Conservation (phyloP, 2,888 invertebrate genomes). For the Mamestra brassicae region DNA sequence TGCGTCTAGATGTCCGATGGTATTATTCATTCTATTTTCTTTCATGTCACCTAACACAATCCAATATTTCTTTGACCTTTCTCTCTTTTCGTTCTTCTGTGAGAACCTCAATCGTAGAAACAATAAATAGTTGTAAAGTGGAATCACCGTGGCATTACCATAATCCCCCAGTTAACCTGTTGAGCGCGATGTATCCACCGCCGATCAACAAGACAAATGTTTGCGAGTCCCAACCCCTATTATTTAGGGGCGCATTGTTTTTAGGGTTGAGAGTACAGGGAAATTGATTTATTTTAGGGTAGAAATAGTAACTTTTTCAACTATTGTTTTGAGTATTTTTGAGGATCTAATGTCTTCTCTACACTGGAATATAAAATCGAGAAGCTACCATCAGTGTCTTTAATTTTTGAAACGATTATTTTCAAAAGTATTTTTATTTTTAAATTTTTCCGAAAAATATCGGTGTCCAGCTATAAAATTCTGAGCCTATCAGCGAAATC, state of each 20-base stretch:
- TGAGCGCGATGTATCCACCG: constrained; percentile 69
- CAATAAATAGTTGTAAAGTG: constrained; percentile 25
- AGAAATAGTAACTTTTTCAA: not conserved
- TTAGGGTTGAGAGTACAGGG: constrained; percentile 77
- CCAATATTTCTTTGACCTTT: not conserved
- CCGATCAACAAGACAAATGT: constrained; percentile 84
- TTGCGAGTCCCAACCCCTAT: constrained; percentile 84
- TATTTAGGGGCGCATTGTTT: constrained; percentile 87
- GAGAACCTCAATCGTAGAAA: not conserved
- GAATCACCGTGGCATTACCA: constrained; percentile 48
- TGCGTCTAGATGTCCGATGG: no score
- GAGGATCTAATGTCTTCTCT: not conserved
- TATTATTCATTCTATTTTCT: not conserved
- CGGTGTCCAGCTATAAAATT: no score
- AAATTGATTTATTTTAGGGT: not conserved
- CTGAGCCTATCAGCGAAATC: no score
- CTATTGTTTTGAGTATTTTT: not conserved
- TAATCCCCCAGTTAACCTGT: constrained; percentile 77
- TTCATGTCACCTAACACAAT: not conserved
- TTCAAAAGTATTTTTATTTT: no score
- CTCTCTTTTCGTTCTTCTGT: not conserved
- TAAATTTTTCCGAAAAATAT: no score
- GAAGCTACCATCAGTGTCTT: not conserved
- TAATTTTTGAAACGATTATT: no score
- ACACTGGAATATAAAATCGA: no score